These are phyloP conservation scores for Philotrypesis tridentata DNA, from an alignment of 1,140 invertebrate genomes.

Conservation along the genomic window DNA sequence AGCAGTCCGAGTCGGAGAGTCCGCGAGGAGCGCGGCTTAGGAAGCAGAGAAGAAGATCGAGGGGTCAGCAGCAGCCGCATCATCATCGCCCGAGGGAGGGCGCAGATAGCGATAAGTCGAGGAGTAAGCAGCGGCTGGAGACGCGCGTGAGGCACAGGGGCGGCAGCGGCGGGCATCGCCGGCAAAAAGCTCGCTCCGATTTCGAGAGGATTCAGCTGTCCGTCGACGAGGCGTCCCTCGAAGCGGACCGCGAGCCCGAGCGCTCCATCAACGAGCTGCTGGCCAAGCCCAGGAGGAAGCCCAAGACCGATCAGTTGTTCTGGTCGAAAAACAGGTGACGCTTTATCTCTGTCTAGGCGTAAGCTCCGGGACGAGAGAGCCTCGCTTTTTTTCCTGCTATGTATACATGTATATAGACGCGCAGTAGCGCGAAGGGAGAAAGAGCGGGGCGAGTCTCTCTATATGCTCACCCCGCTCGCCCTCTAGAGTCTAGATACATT, in stretches of 20 bases:
- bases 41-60: slow-evolving; percentile 46
- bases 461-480: too few species aligned
- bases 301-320: slow-evolving; percentile 35
- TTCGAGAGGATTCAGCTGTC: slow-evolving; percentile 7
- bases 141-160: slow-evolving; percentile 27
- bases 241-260: neutral
- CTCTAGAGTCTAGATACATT: too few species aligned
- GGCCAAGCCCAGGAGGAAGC: slow-evolving; percentile 7
- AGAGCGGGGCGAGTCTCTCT: too few species aligned
- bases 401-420: too few species aligned
- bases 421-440: too few species aligned
- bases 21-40: slow-evolving; percentile 39
- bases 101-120: slow-evolving; percentile 37
- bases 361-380: neutral
- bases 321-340: slow-evolving; percentile 48
- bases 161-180: neutral
- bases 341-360: neutral
- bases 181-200: slow-evolving; percentile 36
- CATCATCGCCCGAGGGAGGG: slow-evolving; percentile 9
- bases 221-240: neutral
- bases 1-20: slow-evolving; percentile 38
- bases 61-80: slow-evolving; percentile 43
- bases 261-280: slow-evolving; percentile 29
- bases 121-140: slow-evolving; percentile 26
- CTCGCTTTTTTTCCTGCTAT: neutral